Evolutionary conservation across 1,140 invertebrate species (phyloP), one percentile per base, ranked within the genome.

Genomic region (Tetragnatha versicolor): DNA sequence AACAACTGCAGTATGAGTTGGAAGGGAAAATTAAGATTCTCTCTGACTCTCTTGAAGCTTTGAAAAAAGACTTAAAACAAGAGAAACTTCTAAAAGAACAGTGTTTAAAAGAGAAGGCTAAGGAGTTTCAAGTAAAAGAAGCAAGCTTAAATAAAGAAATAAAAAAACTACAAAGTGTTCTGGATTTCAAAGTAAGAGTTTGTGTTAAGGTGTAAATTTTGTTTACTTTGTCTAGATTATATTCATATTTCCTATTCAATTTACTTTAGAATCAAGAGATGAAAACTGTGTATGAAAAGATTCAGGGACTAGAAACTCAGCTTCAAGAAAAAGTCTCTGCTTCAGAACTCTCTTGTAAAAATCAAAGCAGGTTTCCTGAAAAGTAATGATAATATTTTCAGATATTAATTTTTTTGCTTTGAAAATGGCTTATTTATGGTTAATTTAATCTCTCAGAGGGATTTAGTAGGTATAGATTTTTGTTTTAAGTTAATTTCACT

Each of bases 1-100:
- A 35, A 33, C 51, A 69, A 33, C 35, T 58, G 20, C 76, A 68
- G 17, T 79, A 79, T 79, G 76, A 68, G 47, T 29, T 69, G 17
- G 76, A 79, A 79, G 76, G 76, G 10, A 79, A 47, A 60, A n/a
- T 79, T 12, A 79, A 68, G 49, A 53, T 79, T 14, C 20, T 79
- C 4, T 45, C n/a, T 35, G 42, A 69, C 1, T 33, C 63, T 22
- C 14, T 69, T 31, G 65, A 45, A 33, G 69, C 55, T 35, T 1
- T 39, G 33, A n/a, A 6, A 33, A 68, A 60, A 68, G 63, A 69
- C 33, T 37, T 79, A 7, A 42, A 25, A 6, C 53, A 79, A n/a
- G 76, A 79, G 49, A 58, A 53, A 22, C n/a, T 79, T 0, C 45
- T 58, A 0, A 79, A 17, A 35, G 76, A 79, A 4, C 55, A 60